Conservation (phyloP, 2,797 vertebrate genomes). For the Paramormyrops hopkinsi region DNA sequence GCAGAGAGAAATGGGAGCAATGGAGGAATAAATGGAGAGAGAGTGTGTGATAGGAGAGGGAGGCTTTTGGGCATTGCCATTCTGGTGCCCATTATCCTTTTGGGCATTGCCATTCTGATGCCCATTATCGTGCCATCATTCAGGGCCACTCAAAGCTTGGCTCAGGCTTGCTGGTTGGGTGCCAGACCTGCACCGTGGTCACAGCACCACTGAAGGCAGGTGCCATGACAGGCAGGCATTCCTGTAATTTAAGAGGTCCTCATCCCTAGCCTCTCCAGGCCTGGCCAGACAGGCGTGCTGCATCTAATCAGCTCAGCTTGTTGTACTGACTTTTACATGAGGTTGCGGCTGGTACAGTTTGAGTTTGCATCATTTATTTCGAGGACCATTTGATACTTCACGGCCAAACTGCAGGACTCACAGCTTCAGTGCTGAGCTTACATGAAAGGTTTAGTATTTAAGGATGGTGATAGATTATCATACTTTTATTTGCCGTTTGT, state of each 20-base stretch:
- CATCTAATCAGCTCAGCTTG: not conserved
- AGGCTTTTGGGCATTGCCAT: not conserved
- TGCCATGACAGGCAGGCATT: not conserved
- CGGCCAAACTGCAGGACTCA: not conserved
- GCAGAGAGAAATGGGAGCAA: not conserved
- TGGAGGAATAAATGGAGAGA: not conserved
- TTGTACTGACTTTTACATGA: not conserved
- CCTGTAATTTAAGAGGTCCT: not conserved
- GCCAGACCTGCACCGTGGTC: not conserved
- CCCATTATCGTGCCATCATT: not conserved
- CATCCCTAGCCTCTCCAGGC: not conserved
- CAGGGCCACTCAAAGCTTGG: not conserved
- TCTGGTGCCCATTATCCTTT: not conserved
- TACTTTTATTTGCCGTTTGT: not conserved
- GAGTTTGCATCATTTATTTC: not conserved
- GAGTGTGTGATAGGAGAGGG: not conserved
- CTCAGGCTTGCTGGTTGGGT: not conserved
- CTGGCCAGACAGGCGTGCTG: not conserved
- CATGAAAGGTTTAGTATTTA: conserved; percentile 41
- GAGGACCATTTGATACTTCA: not conserved
- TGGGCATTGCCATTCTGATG: not conserved
- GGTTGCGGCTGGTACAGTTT: not conserved
- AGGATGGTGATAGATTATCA: not conserved
- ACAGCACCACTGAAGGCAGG: not conserved
- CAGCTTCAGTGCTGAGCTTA: conserved; percentile 20